Evolutionary conservation across 2,113 vertebrate genomes (phyloP).

Genomic region (Phrynocephalus versicolor): DNA sequence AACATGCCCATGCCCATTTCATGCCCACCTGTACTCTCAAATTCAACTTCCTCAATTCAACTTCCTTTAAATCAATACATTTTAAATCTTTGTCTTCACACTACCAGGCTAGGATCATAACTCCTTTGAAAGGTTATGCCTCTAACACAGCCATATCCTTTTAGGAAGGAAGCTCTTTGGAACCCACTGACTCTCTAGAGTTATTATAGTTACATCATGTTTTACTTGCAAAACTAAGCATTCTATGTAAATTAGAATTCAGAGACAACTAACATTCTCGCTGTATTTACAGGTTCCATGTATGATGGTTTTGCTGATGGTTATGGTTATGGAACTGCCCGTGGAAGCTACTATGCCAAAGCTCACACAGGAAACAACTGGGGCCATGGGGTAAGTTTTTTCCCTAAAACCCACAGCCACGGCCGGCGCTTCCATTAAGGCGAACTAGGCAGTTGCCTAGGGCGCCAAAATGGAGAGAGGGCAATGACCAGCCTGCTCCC

Average conservation of each 20-base stretch:
- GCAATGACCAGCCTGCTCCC: too few species aligned
- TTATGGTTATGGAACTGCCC: conserved; percentile 73
- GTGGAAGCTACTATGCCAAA: conserved; percentile 77
- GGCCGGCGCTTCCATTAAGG: too few species aligned
- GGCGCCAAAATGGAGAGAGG: too few species aligned
- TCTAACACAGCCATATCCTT: not conserved
- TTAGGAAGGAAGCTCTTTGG: not conserved
- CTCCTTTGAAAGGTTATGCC: not conserved
- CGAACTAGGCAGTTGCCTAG: too few species aligned
- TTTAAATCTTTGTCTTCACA: not conserved
- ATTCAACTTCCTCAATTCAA: not conserved
- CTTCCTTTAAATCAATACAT: not conserved
- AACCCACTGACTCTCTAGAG: not conserved
- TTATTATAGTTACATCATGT: not conserved
- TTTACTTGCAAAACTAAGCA: not conserved
- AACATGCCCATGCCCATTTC: too few species aligned
- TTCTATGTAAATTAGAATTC: not conserved
- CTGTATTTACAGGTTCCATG: conserved; percentile 73
- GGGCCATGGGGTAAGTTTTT: conserved; percentile 79
- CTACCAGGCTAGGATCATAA: not conserved
- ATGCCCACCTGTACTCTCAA: not conserved
- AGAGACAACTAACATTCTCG: conserved; percentile 14
- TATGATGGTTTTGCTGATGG: conserved; percentile 75
- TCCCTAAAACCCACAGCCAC: not conserved
- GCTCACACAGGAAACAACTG: conserved; percentile 73